Base-by-base conservation (phyloP, 1,140 invertebrate genomes). In the Drosophila willistoni region DNA sequence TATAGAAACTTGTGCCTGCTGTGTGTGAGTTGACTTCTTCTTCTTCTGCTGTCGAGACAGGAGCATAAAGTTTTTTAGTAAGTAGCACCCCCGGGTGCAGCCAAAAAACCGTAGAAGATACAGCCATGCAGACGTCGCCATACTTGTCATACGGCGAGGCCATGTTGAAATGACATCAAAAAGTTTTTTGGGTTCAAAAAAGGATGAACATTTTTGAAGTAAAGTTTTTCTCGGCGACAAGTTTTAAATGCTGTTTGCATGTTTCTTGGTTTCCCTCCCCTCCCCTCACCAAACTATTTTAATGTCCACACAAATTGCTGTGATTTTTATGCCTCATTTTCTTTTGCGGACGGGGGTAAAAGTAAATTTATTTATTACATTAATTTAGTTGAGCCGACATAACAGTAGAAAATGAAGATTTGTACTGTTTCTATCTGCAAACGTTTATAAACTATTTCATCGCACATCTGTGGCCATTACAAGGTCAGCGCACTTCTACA, bases 231-330 rank as follows among this genome's bases (percentile, higher is more conserved):
- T 14, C 17, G 2, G 68, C 51, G 79, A 87, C 79, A 87, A 87
- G 80, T 89, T 89, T 89, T 89, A 89, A 89, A 89, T 89, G 80
- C 79, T 89, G 80, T 89, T 89, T 89, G 81, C 84, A 89, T 89
- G 84, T 89, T 74, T 51, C 73, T 74, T 67, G 80, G 80, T 63
- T 77, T 67, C 36, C 51, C 51, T n/a, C n/a, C n/a, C n/a, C 29
- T 7, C 2, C 5, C 29, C 29, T 29, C 0, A 0, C 29, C 29
- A 4, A 19, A 39, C 66, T 25, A 47, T 74, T 57, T 41, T 29
- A 29, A 54, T 71, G 75, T 59, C 68, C 65, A 36, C 64, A 86
- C 64, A 86, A 86, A 79, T 86, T 86, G 68, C 75, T 56, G 61
- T 86, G 72, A 86, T 86, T 81, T 79, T 59, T 77, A 47, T 39